Evolutionary conservation across 1,140 invertebrate species (phyloP).

Genomic region (Eurytemora carolleeae): DNA sequence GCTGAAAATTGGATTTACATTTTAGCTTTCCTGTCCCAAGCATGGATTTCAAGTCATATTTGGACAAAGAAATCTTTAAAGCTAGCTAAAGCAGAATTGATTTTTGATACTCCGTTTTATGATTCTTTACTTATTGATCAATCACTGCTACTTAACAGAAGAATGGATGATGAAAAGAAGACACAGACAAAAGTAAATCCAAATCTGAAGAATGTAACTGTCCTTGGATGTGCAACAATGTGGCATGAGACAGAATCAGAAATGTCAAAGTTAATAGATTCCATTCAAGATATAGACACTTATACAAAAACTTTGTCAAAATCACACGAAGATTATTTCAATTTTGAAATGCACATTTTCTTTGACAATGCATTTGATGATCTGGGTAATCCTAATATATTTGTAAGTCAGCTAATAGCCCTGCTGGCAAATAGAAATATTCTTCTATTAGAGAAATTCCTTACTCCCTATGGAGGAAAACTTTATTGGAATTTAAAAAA

Average conservation of each 20-base stretch:
- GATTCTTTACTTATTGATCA: slow-evolving; percentile 32
- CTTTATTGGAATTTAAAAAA: slow-evolving; percentile 17
- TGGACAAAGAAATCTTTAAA: slow-evolving; percentile 31
- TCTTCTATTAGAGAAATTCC: not conserved
- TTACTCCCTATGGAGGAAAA: slow-evolving; percentile 23
- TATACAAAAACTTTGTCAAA: slow-evolving; percentile 50
- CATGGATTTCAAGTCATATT: slow-evolving; percentile 30
- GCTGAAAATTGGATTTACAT: not conserved
- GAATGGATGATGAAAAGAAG: slow-evolving; percentile 26
- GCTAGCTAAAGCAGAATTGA: slow-evolving; percentile 29
- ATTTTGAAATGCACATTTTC: slow-evolving; percentile 66
- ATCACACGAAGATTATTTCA: slow-evolving; percentile 90
- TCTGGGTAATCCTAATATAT: slow-evolving; percentile 20
- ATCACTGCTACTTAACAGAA: slow-evolving; percentile 31
- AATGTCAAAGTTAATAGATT: slow-evolving; percentile 7
- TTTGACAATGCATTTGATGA: slow-evolving; percentile 38
- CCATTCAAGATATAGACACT: slow-evolving; percentile 46
- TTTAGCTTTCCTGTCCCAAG: slow-evolving; percentile 24
- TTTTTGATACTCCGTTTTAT: slow-evolving; percentile 30
- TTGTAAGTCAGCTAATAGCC: slow-evolving; percentile 21
- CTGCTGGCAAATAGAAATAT: not conserved
- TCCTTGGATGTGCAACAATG: slow-evolving; percentile 76
- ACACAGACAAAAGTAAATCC: slow-evolving; percentile 20
- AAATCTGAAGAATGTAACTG: no score
- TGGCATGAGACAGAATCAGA: slow-evolving; percentile 80